A percentile compares a stretch with the other conserved stretches of the same genome.
Conservation (phyloP, 2,888 invertebrate genomes). For the Trypoxylon attenuatum region DNA sequence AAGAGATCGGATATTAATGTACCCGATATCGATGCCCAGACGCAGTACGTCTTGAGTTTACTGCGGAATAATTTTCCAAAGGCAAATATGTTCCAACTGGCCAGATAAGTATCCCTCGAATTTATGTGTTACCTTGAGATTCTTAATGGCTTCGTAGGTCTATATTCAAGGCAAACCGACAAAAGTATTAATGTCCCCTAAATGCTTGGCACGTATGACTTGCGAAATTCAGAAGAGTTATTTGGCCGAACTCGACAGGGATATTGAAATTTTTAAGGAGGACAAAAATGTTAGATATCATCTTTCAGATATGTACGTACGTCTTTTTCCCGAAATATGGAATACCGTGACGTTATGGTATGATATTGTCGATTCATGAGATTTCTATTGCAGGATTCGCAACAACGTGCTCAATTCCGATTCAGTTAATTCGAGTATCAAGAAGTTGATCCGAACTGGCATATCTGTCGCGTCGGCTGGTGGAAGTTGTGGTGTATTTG, state of each 20-base stretch:
- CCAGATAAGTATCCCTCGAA: not conserved
- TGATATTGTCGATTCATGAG: not conserved
- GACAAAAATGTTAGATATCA: constrained; percentile 51
- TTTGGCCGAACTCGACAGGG: constrained; percentile 54
- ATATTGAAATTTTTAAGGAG: constrained; percentile 37
- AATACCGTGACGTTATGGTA: too few relatives aligned
- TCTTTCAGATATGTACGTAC: constrained; percentile 62
- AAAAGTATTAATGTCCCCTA: constrained; percentile 54
- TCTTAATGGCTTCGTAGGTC: constrained; percentile 1
- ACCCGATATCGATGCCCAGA: constrained; percentile 33
- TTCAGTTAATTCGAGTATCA: constrained; percentile 55
- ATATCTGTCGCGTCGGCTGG: constrained; percentile 55
- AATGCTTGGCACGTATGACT: constrained; percentile 68
- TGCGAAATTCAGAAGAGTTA: constrained; percentile 69
- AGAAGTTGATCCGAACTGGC: constrained; percentile 62
- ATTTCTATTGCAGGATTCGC: constrained; percentile 61
- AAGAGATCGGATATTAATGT: constrained; percentile 71
- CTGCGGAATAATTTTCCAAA: constrained; percentile 56
- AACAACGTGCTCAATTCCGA: constrained; percentile 58
- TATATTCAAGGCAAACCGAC: not conserved
- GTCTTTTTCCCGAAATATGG: not conserved
- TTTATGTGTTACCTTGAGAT: not conserved
- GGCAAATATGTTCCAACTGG: constrained; percentile 37
- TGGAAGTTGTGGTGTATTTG: constrained; percentile 51
- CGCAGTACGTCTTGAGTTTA: constrained; percentile 49